Evolutionary conservation across 2,888 invertebrate genomes (phyloP).

Genomic region (Lomographa bimaculata): DNA sequence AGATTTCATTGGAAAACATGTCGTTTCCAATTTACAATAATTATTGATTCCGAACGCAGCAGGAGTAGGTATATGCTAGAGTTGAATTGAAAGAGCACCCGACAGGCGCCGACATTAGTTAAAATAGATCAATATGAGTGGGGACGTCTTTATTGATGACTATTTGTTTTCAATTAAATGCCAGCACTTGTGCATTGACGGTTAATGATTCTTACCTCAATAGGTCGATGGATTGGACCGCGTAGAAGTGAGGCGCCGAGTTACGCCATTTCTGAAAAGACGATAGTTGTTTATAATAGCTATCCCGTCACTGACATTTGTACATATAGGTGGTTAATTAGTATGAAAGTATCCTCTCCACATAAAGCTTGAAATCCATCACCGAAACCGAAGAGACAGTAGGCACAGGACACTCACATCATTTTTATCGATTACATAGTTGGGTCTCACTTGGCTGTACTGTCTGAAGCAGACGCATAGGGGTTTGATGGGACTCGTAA

Average conservation of each 20-base stretch:
- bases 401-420: slow-evolving; percentile 72
- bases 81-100: slow-evolving; percentile 56
- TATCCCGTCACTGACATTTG: neutral
- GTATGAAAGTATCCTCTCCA: too few species aligned
- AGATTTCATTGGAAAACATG: slow-evolving; percentile 5
- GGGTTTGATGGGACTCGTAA: slow-evolving; percentile 53
- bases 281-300: slow-evolving; percentile 13
- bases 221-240: slow-evolving; percentile 71
- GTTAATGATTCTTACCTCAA: slow-evolving; percentile 54
- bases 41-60: slow-evolving; percentile 3
- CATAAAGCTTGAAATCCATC: too few species aligned
- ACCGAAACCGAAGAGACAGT: slow-evolving; percentile 27
- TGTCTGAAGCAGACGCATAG: slow-evolving; percentile 55
- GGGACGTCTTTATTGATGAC: slow-evolving; percentile 56
- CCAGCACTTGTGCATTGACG: slow-evolving; percentile 42
- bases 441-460: slow-evolving; percentile 78
- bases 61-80: slow-evolving; percentile 50
- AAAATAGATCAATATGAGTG: slow-evolving; percentile 72
- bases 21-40: slow-evolving; percentile 4
- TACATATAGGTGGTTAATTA: too few species aligned
- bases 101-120: slow-evolving; percentile 55
- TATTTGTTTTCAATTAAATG: slow-evolving; percentile 61
- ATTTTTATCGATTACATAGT: slow-evolving; percentile 67
- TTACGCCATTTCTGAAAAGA: slow-evolving; percentile 79
- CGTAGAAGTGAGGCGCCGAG: slow-evolving; percentile 74